Conservation (phyloP, 2,113 vertebrate species). For the Callionymus lyra region DNA sequence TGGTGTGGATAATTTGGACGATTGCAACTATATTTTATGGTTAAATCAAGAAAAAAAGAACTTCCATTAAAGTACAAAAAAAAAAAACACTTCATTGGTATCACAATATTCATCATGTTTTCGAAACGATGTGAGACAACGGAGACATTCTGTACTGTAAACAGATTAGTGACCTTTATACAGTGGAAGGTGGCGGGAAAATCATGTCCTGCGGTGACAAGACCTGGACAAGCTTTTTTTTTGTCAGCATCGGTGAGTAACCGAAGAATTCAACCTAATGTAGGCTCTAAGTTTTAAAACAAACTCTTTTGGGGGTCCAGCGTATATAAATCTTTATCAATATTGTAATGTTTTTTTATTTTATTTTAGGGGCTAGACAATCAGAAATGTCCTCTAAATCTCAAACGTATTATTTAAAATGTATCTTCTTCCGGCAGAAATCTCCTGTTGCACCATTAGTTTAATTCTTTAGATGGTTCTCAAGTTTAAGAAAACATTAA, state of each 20-base stretch:
- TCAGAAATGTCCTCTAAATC: constrained; percentile 59
- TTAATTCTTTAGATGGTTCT: constrained; percentile 51
- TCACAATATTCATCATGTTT: constrained; percentile 48
- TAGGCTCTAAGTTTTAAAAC: constrained; percentile 73
- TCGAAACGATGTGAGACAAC: constrained; percentile 36
- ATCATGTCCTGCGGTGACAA: constrained; percentile 33
- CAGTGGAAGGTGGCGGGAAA: constrained; percentile 26
- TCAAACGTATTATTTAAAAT: constrained; percentile 45
- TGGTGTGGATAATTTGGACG: constrained; percentile 19
- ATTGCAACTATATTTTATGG: constrained; percentile 31
- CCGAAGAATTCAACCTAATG: constrained; percentile 54
- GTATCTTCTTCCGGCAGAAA: constrained; percentile 56
- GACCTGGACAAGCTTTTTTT: constrained; percentile 33
- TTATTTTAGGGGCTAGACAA: constrained; percentile 43
- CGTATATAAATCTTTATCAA: constrained; percentile 50
- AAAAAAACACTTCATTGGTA: constrained; percentile 47
- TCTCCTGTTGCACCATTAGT: constrained; percentile 45
- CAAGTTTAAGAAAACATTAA: constrained; percentile 56
- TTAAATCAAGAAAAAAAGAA: constrained; percentile 36
- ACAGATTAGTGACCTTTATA: constrained; percentile 48
- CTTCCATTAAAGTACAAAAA: constrained; percentile 35
- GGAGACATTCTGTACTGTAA: constrained; percentile 49
- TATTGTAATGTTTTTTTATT: too few relatives aligned
- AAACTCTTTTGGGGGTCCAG: constrained; percentile 64
- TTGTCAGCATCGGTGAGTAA: constrained; percentile 21